phyloP scores from a whole-genome alignment of 35 echinoderm and acorn worm genomes.

The Diadema setosum region DNA sequence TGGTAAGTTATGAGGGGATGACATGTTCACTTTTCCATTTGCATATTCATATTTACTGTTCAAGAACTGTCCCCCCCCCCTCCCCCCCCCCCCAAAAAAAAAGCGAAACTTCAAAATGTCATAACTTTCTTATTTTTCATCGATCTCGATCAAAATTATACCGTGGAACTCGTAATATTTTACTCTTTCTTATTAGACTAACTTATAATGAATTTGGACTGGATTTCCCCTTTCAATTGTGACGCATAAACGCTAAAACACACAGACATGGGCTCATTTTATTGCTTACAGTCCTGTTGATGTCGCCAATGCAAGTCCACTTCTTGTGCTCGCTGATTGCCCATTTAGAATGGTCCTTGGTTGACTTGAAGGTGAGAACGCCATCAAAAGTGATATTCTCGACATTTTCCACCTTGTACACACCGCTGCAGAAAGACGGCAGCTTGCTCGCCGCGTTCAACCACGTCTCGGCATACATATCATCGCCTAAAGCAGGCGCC shows the following conservation, averaged over 20 bases:
- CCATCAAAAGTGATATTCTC: not conserved
- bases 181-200: not conserved
- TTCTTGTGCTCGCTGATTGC: not conserved
- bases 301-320: slow-evolving; percentile 15
- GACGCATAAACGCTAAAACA: not conserved
- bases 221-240: not conserved
- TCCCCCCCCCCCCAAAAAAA: no score
- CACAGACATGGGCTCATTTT: not conserved
- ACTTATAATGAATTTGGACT: not conserved
- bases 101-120: no score
- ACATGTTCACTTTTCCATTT: no score
- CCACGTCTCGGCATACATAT: not conserved
- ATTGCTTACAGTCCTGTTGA: slow-evolving; percentile 6
- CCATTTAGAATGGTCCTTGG: not conserved
- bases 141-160: no score
- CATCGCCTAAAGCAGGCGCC: not conserved
- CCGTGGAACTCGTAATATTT: not conserved
- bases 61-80: no score
- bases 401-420: not conserved
- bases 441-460: not conserved
- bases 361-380: not conserved
- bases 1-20: no score
- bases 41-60: no score
- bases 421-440: not conserved
- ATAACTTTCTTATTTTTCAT: no score